Percentiles rank a stretch among this genome's conserved stretches.
These are phyloP conservation scores for Hippopotamyrus pictus DNA, from an alignment of 2,797 vertebrate genomes.

Conservation along the genomic window DNA sequence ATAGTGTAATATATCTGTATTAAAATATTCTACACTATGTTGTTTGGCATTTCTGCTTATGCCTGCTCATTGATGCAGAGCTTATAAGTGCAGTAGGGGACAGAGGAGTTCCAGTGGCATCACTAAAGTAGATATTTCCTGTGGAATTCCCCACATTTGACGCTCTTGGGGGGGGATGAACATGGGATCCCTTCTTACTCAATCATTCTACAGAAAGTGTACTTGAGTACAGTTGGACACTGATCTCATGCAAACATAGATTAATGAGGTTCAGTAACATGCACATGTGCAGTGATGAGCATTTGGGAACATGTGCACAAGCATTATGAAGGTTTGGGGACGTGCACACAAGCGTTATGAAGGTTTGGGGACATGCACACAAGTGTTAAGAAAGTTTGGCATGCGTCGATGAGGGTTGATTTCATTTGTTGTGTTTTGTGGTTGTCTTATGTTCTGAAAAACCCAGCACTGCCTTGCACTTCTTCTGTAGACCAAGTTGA, in stretches of 20 bases:
- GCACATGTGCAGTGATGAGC: not conserved
- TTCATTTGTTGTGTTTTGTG: not conserved
- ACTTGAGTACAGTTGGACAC: not conserved
- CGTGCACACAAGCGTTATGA: not conserved
- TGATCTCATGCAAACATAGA: not conserved
- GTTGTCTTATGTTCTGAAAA: not conserved
- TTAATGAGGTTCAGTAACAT: not conserved
- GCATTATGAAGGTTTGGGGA: not conserved
- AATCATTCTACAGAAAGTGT: not conserved
- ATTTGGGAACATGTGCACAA: not conserved
- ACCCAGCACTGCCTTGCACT: not conserved
- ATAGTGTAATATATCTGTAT: constrained; percentile 44
- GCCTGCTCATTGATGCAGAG: constrained; percentile 62
- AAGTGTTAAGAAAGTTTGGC: not conserved
- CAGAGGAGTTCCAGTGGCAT: constrained; percentile 54
- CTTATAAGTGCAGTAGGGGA: constrained; percentile 51
- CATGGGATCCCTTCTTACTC: not conserved
- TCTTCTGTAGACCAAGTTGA: not conserved
- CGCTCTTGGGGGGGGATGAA: not conserved
- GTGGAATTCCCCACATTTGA: not conserved
- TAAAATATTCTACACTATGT: constrained; percentile 34
- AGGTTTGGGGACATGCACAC: not conserved
- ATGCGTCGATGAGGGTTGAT: not conserved
- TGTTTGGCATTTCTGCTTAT: constrained; percentile 38
- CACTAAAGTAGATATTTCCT: not conserved